phyloP scores from a whole-genome alignment of 2,888 invertebrate genomes.

The Ariolimax columbianus region DNA sequence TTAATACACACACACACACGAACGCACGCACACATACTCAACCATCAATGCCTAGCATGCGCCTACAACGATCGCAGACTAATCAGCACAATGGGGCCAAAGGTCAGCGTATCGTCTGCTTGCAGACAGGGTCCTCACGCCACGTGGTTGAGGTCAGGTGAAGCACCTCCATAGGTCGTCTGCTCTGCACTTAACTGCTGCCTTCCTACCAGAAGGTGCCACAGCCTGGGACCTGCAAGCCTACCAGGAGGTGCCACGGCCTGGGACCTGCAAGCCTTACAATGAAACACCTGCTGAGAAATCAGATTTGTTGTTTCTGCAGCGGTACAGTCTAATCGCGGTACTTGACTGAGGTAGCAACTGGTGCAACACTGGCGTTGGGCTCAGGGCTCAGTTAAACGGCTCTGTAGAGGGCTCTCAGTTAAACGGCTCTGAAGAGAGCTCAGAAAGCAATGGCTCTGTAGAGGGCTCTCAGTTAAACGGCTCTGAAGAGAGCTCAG shows the following conservation, averaged over 20 bases:
- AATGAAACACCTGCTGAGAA: neutral
- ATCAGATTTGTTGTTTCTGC: neutral
- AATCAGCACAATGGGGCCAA: neutral
- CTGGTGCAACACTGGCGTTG: too few species aligned
- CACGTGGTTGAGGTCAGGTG: conserved; percentile 1
- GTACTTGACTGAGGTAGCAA: neutral
- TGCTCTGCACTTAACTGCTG: conserved; percentile 12
- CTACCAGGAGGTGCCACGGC: neutral
- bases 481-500: too few species aligned
- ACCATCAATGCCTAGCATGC: too few species aligned
- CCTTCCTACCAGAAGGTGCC: neutral
- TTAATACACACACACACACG: neutral
- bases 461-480: too few species aligned
- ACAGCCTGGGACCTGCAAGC: neutral
- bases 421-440: too few species aligned
- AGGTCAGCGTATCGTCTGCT: neutral
- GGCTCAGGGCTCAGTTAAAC: too few species aligned
- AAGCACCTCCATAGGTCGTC: neutral
- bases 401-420: too few species aligned
- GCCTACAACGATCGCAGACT: neutral
- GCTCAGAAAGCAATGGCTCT: too few species aligned
- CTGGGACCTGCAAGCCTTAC: neutral
- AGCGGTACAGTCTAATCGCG: neutral
- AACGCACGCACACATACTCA: too few species aligned
- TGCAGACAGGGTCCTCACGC: neutral